Evolutionary conservation across 64 coral and sea anemone genomes (phyloP).

Genomic region (Porites australiensis): DNA sequence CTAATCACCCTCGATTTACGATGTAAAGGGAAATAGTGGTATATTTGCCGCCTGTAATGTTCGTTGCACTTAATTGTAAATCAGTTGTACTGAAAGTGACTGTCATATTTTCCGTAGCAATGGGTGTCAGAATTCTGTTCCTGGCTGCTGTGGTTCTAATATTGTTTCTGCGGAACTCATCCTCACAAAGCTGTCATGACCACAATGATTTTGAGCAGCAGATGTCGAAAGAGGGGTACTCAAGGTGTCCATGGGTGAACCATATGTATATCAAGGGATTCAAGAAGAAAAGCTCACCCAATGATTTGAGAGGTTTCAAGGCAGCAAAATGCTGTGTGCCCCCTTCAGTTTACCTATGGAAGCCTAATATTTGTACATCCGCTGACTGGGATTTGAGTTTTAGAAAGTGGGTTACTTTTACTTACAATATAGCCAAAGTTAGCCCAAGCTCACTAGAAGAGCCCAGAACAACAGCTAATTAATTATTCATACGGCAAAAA

Average conservation of each 20-base stretch:
- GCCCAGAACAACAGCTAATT: no score
- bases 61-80: no score
- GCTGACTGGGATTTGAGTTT: constrained; percentile 40
- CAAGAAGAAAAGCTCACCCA: not conserved
- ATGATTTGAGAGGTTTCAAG: constrained; percentile 10
- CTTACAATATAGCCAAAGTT: no score
- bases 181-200: not conserved
- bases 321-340: not conserved
- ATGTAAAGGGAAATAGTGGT: no score
- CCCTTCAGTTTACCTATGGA: not conserved
- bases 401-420: not conserved
- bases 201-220: not conserved
- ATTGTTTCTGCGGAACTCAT: not conserved
- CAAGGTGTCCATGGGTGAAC: not conserved
- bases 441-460: no score
- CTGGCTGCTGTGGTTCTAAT: not conserved
- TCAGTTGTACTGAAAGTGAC: no score
- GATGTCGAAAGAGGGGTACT: constrained; percentile 19
- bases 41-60: no score
- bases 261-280: not conserved
- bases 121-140: no score
- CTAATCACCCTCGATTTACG: no score
- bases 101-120: not conserved
- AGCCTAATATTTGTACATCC: not conserved
- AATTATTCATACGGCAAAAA: no score